Percentiles rank a stretch among this genome's conserved stretches.
These are phyloP conservation scores for Rotaria socialis DNA, from an alignment of 2,888 invertebrate genomes.

Conservation along the genomic window DNA sequence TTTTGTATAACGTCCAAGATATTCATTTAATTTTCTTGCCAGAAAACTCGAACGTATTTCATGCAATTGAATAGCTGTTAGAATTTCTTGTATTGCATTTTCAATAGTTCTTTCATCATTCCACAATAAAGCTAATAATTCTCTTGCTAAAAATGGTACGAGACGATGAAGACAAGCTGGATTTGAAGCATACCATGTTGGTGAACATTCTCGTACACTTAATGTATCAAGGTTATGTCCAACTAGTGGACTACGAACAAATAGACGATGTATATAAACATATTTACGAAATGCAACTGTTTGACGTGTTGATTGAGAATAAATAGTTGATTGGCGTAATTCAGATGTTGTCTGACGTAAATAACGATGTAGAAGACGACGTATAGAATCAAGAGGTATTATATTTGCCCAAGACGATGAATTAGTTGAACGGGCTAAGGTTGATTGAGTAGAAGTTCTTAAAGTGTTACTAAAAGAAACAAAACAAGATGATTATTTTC, in stretches of 20 bases:
- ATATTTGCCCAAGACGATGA: not conserved
- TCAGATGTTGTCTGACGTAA: slow-evolving; percentile 34
- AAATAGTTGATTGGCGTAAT: slow-evolving; percentile 2
- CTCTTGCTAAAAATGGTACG: slow-evolving; percentile 77
- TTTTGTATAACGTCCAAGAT: slow-evolving; percentile 64
- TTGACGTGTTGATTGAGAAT: slow-evolving; percentile 8
- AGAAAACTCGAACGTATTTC: not conserved
- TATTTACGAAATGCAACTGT: slow-evolving; percentile 35
- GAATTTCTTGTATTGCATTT: not conserved
- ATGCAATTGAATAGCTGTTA: not conserved
- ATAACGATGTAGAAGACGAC: not conserved
- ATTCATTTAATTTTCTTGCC: not conserved
- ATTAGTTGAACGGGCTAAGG: not conserved
- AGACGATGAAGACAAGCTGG: slow-evolving; percentile 76
- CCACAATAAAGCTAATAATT: slow-evolving; percentile 71
- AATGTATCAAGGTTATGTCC: not conserved
- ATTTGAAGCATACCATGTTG: slow-evolving; percentile 61
- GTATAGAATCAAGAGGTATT: slow-evolving; percentile 8
- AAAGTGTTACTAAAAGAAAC: not conserved
- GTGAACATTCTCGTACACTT: slow-evolving; percentile 50
- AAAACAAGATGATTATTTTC: not conserved
- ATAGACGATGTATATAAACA: slow-evolving; percentile 19
- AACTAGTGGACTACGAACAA: not conserved
- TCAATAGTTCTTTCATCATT: slow-evolving; percentile 51
- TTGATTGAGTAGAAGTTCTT: not conserved